A percentile compares a stretch with the other conserved stretches of the same genome.
These are phyloP conservation scores for Tenthredo livida DNA, from an alignment of 2,888 invertebrate genomes.

Conservation along the genomic window DNA sequence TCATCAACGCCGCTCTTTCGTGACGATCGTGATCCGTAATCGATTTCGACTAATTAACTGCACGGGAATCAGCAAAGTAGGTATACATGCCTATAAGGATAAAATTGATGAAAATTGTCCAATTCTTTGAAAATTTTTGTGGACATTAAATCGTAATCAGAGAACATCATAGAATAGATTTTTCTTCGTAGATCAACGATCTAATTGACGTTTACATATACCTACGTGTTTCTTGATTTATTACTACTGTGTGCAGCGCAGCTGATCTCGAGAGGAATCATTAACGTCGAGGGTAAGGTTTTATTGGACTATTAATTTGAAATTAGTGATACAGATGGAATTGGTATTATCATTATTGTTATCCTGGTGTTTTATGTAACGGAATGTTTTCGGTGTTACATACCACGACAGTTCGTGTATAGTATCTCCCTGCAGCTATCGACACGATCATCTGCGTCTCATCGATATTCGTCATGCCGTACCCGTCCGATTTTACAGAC, in stretches of 20 bases:
- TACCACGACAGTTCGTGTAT: background rate
- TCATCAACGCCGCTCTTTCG: background rate
- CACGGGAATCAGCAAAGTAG: background rate
- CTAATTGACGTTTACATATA: background rate
- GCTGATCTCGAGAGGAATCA: conserved; percentile 13
- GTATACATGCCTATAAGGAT: too few species aligned
- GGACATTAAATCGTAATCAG: background rate
- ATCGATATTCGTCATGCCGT: conserved; percentile 42
- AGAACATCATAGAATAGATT: background rate
- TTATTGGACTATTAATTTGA: conserved; percentile 6
- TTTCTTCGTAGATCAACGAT: background rate
- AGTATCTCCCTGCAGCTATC: background rate
- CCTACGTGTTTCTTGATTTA: background rate
- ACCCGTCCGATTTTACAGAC: conserved; percentile 31
- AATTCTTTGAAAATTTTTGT: background rate
- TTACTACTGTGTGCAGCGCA: background rate
- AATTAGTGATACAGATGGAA: background rate
- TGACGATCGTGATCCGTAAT: background rate
- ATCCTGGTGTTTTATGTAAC: background rate
- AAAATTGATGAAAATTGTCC: background rate
- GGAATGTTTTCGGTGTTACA: background rate
- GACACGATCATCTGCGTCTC: conserved; percentile 22
- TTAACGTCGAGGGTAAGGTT: conserved; percentile 1
- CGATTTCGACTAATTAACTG: background rate
- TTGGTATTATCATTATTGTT: background rate